Evolutionary conservation across 1,140 invertebrate genomes (phyloP).

Genomic region (Drosophila ercepeae): DNA sequence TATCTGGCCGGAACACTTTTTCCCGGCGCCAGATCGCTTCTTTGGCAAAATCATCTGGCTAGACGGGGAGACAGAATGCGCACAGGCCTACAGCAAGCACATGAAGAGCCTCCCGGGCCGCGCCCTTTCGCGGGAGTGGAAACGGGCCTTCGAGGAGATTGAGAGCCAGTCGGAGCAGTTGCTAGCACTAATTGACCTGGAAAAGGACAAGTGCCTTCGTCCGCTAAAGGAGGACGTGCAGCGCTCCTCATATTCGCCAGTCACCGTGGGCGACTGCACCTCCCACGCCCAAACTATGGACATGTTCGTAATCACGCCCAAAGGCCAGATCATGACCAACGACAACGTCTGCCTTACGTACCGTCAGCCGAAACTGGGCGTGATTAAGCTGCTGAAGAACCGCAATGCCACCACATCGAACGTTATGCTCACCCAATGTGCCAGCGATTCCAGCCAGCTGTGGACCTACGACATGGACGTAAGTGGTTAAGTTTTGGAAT

Average conservation of each 20-base stretch:
- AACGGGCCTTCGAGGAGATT: slow-evolving; percentile 70
- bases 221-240: slow-evolving; percentile 61
- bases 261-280: slow-evolving; percentile 85
- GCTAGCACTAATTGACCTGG: slow-evolving; percentile 65
- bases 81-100: slow-evolving; percentile 69
- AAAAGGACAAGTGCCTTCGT: slow-evolving; percentile 72
- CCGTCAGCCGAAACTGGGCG: slow-evolving; percentile 58
- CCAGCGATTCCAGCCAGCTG: slow-evolving; percentile 56
- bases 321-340: slow-evolving; percentile 85
- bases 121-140: slow-evolving; percentile 67
- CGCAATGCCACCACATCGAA: slow-evolving; percentile 71
- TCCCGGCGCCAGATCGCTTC: slow-evolving; percentile 92
- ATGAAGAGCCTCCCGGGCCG: slow-evolving; percentile 73
- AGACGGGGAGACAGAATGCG: slow-evolving; percentile 71
- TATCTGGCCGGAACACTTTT: slow-evolving; percentile 95
- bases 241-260: slow-evolving; percentile 84
- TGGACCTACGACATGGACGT: slow-evolving; percentile 83
- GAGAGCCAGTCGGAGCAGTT: slow-evolving; percentile 61
- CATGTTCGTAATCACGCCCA: slow-evolving; percentile 89
- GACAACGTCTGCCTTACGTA: slow-evolving; percentile 80
- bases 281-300: slow-evolving; percentile 86
- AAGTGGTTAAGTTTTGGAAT: slow-evolving; percentile 10
- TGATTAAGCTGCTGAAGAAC: slow-evolving; percentile 62
- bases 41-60: slow-evolving; percentile 89
- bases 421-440: slow-evolving; percentile 70